A percentile compares a stretch with the other conserved stretches of the same genome.
These are phyloP conservation scores for Craniophora ligustri DNA, from an alignment of 2,888 invertebrate genomes.

Conservation along the genomic window DNA sequence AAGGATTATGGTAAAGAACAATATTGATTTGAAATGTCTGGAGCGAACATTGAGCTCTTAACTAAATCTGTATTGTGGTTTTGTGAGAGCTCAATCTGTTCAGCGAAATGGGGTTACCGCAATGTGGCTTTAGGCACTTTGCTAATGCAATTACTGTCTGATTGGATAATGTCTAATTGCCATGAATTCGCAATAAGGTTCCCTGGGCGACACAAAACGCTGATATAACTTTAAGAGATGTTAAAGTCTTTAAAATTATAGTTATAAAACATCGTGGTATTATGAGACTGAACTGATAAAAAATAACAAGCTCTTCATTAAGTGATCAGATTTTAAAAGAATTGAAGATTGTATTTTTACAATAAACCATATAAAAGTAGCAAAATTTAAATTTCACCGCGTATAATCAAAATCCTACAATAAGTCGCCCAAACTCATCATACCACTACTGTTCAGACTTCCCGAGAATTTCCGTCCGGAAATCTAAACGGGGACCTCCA, in stretches of 20 bases:
- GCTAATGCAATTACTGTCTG: not conserved
- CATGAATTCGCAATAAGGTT: not conserved
- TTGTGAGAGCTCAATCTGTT: not conserved
- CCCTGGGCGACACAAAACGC: not conserved
- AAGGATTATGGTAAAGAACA: not conserved
- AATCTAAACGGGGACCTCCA: conserved; percentile 26
- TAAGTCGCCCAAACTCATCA: not conserved
- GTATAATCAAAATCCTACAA: not conserved
- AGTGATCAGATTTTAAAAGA: too few relatives aligned
- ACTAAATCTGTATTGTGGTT: not conserved
- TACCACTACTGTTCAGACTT: too few relatives aligned
- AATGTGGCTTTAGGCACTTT: not conserved
- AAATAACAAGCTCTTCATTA: too few relatives aligned
- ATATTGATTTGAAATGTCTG: not conserved
- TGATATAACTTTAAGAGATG: too few relatives aligned
- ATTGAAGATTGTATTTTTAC: too few relatives aligned
- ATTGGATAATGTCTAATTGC: not conserved
- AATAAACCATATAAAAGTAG: too few relatives aligned
- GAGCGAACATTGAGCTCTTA: not conserved
- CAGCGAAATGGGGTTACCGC: not conserved
- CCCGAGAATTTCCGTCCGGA: conserved; percentile 5
- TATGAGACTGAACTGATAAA: too few relatives aligned
- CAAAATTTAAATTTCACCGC: too few relatives aligned
- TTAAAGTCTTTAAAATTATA: too few relatives aligned
- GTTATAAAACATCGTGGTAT: too few relatives aligned